A percentile compares a stretch with the other conserved stretches of the same genome.
phyloP scores from a whole-genome alignment of 2,797 vertebrate genomes.

The Masticophis lateralis region DNA sequence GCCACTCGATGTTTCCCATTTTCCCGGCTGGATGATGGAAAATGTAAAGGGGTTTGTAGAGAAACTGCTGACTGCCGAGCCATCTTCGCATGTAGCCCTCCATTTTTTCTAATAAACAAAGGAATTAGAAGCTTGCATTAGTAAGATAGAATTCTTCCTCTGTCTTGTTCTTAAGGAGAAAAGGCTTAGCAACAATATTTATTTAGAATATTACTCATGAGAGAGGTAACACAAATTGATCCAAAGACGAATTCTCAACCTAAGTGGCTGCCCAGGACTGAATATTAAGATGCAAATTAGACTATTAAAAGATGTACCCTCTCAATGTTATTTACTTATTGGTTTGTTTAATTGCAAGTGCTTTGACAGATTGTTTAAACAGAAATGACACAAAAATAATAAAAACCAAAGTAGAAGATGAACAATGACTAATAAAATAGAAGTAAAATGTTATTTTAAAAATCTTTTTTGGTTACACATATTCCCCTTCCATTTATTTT shows the following conservation, averaged over 20 bases:
- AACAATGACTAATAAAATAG: neutral
- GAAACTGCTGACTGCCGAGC: neutral
- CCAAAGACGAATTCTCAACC: neutral
- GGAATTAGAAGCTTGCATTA: neutral
- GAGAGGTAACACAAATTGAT: neutral
- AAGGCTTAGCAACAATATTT: neutral
- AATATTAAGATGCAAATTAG: neutral
- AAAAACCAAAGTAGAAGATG: neutral
- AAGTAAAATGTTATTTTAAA: neutral
- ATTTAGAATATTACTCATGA: neutral
- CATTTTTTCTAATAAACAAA: conserved; percentile 51
- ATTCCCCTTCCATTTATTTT: neutral
- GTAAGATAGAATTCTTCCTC: neutral
- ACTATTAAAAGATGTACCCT: neutral
- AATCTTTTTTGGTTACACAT: neutral
- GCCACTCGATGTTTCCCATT: conserved; percentile 61
- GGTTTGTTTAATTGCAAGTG: neutral
- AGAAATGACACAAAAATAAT: neutral
- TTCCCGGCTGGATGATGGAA: conserved; percentile 37
- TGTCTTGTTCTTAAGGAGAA: neutral
- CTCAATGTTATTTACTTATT: neutral
- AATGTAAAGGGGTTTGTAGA: neutral
- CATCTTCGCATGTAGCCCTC: conserved; percentile 28
- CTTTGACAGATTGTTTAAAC: neutral
- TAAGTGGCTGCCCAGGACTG: neutral